Base-by-base conservation (phyloP, 2,113 vertebrate species). In the Zootoca vivipara region DNA sequence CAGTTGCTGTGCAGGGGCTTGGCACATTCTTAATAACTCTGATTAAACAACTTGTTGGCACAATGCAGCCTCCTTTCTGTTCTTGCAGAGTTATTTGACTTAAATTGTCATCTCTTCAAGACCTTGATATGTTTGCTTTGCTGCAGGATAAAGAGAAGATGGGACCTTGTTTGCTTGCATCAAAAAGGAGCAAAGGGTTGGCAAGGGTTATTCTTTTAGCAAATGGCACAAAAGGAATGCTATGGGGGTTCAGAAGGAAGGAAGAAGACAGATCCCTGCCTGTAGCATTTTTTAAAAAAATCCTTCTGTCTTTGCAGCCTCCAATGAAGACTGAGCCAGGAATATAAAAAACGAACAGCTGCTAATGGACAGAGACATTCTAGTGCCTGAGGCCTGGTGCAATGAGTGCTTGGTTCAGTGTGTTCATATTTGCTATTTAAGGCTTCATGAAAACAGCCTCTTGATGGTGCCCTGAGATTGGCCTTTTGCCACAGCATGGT, bases 261-360 rank as follows among this genome's bases (percentile, higher is more conserved):
- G n/a, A 79, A 80, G 16, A 82, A 94, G 91, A 91, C 87, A 92
- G 90, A 94, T 90, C 87, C 89, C 87, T 90, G 95, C 92, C 92
- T 94, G 88, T 87, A 95, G 93, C 91, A 78, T 83, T 90, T 83
- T 89, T 92, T 94, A 10, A n/a, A n/a, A n/a, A n/a, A 94, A 94
- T 94, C 87, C 90, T 90, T 94, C 90, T 95, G 80, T 81, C 91
- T 94, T 92, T 89, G 85, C 87, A 93, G 92, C 91, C 82, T 90
- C 86, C 88, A 80, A 87, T 64, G 70, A 91, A 92, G 92, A 95
- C 56, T 92, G 90, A 95, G 92, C 79, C 87, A 82, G 86, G 93
- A 93, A 91, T 90, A 94, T 52, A 52, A 91, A 81, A 92, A 86
- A 91, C 78, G 87, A 95, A 88, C 77, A 93, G 91, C 92, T 95